Conservation (phyloP, 2,888 invertebrate genomes). For the Pimpla rufipes region DNA sequence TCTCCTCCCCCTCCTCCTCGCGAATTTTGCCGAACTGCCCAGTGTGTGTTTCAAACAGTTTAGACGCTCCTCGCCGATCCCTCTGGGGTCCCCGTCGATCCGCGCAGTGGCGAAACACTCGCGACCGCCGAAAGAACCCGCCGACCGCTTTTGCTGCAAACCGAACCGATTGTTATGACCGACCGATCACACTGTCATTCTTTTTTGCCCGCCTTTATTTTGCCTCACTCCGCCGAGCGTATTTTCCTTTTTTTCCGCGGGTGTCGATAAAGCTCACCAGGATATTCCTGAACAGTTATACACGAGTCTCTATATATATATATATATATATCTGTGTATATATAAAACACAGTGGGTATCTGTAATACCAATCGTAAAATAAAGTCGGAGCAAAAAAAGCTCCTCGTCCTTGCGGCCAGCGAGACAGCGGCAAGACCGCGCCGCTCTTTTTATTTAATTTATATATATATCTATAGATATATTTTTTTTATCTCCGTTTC, state of each 20-base stretch:
- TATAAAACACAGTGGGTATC: too few species aligned
- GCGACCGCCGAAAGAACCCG: slow-evolving; percentile 17
- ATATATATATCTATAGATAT: neutral
- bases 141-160: neutral
- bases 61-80: neutral
- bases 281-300: slow-evolving; percentile 8
- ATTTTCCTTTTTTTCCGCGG: neutral
- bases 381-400: slow-evolving; percentile 10
- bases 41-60: slow-evolving; percentile 45
- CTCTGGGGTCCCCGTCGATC: neutral
- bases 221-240: neutral
- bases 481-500: slow-evolving; percentile 24
- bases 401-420: slow-evolving; percentile 59
- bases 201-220: slow-evolving; percentile 9
- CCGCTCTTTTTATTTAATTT: slow-evolving; percentile 50
- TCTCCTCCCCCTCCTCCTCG: slow-evolving; percentile 1
- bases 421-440: slow-evolving; percentile 51
- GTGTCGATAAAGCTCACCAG: neutral
- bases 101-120: neutral
- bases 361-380: slow-evolving; percentile 22
- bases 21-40: slow-evolving; percentile 45
- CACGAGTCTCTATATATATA: neutral
- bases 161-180: slow-evolving; percentile 23
- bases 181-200: neutral
- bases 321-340: neutral